Evolutionary conservation across 1,140 invertebrate genomes (phyloP).

Genomic region (Magallana angulata): DNA sequence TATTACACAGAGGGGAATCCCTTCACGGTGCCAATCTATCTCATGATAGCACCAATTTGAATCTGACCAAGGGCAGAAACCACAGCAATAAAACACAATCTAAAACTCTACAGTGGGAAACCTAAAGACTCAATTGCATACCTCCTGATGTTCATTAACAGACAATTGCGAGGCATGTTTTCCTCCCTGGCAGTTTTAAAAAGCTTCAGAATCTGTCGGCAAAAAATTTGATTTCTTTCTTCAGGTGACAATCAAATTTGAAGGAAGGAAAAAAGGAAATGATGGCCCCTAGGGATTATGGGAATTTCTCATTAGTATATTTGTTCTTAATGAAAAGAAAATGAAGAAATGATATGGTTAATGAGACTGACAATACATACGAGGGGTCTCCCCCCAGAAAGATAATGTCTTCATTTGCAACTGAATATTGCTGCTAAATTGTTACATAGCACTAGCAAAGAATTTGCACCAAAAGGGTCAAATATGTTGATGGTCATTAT

Average conservation of each 20-base stretch:
- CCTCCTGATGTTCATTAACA: neutral
- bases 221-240: slow-evolving; percentile 2
- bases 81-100: neutral
- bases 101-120: neutral
- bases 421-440: too few relatives aligned
- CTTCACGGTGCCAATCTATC: neutral
- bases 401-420: too few relatives aligned
- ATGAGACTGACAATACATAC: too few relatives aligned
- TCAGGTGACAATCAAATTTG: neutral
- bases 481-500: too few relatives aligned
- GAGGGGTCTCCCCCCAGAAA: too few relatives aligned
- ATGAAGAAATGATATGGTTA: neutral
- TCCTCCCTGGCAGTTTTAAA: neutral
- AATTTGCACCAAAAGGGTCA: too few relatives aligned
- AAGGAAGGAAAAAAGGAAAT: neutral
- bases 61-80: neutral
- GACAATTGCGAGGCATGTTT: neutral
- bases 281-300: slow-evolving; percentile 11
- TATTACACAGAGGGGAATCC: too few relatives aligned
- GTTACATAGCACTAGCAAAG: too few relatives aligned
- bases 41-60: neutral
- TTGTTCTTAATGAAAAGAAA: neutral
- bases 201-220: neutral
- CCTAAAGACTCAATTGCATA: neutral
- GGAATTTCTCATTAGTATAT: slow-evolving; percentile 9